These are phyloP conservation scores for Ennomos quercinarius DNA, from an alignment of 2,888 invertebrate genomes.

Conservation along the genomic window DNA sequence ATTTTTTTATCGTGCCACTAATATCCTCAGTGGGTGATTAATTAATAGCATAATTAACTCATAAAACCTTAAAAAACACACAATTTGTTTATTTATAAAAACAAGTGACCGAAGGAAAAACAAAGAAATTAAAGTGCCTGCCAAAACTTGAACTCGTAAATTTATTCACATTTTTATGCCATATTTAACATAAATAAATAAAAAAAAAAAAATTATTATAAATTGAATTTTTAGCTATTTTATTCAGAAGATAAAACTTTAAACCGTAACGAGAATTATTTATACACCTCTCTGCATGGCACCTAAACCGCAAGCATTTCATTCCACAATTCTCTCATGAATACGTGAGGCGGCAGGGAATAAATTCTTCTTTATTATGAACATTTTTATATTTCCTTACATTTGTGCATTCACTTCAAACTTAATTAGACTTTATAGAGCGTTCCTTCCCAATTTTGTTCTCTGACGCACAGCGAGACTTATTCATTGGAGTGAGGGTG, in stretches of 20 bases:
- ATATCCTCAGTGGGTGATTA: conserved; percentile 33
- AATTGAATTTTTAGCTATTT: conserved; percentile 26
- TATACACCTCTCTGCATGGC: conserved; percentile 14
- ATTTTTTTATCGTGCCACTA: conserved; percentile 54
- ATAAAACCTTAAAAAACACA: conserved; percentile 23
- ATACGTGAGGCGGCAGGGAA: conserved; percentile 49
- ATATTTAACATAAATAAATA: too few species aligned
- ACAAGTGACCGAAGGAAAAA: conserved; percentile 30
- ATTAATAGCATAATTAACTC: conserved; percentile 28
- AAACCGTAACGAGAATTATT: conserved; percentile 30
- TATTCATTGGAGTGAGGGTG: conserved; percentile 78
- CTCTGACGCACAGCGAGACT: conserved; percentile 81
- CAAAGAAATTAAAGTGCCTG: conserved; percentile 33
- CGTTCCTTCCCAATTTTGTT: conserved; percentile 84
- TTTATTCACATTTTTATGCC: conserved; percentile 32
- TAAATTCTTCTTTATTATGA: conserved; percentile 66
- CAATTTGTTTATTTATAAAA: conserved; percentile 22
- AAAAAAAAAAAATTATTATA: too few species aligned
- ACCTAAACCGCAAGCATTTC: conserved; percentile 33
- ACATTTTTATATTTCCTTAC: conserved; percentile 79
- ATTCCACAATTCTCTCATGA: conserved; percentile 37
- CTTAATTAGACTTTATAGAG: conserved; percentile 86
- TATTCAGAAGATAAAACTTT: conserved; percentile 21
- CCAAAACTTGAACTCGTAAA: conserved; percentile 38
- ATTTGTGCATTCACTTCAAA: conserved; percentile 82